Evolutionary conservation across 1,140 invertebrate genomes (phyloP).

Genomic region (Drosophila subobscura): DNA sequence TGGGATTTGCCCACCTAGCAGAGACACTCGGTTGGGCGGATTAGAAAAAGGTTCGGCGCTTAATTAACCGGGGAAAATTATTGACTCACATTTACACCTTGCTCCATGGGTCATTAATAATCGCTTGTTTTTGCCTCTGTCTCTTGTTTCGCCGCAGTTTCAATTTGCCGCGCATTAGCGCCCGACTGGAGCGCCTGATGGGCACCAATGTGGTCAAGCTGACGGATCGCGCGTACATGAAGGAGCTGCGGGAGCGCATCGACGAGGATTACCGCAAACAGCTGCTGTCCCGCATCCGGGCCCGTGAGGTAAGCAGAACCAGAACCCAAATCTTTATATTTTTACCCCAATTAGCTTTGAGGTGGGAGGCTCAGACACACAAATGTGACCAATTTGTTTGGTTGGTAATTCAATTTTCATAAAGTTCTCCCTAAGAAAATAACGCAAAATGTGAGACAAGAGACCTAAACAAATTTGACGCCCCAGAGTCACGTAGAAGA

Average conservation of each 20-base stretch:
- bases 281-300: slow-evolving; percentile 85
- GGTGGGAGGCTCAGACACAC: slow-evolving; percentile 27
- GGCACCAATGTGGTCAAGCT: slow-evolving; percentile 87
- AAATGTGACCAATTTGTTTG: slow-evolving; percentile 73
- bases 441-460: slow-evolving; percentile 15
- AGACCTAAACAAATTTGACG: slow-evolving; percentile 56
- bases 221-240: slow-evolving; percentile 87
- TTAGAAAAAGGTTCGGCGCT: slow-evolving; percentile 8
- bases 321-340: neutral
- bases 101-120: slow-evolving; percentile 33
- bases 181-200: slow-evolving; percentile 86
- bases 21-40: neutral
- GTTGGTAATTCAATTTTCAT: slow-evolving; percentile 69
- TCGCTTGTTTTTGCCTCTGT: slow-evolving; percentile 12
- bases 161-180: slow-evolving; percentile 85
- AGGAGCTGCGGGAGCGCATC: slow-evolving; percentile 85
- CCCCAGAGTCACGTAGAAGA: slow-evolving; percentile 54
- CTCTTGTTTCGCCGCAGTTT: slow-evolving; percentile 83
- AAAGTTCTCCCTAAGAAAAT: slow-evolving; percentile 23
- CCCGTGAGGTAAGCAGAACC: slow-evolving; percentile 85
- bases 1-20: slow-evolving; percentile 30
- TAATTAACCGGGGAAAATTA: slow-evolving; percentile 52
- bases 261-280: slow-evolving; percentile 85
- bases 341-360: slow-evolving; percentile 23
- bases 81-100: slow-evolving; percentile 33